These are phyloP conservation scores for Pampusana beccarii DNA, from an alignment of 2,113 vertebrate genomes.

Conservation along the genomic window DNA sequence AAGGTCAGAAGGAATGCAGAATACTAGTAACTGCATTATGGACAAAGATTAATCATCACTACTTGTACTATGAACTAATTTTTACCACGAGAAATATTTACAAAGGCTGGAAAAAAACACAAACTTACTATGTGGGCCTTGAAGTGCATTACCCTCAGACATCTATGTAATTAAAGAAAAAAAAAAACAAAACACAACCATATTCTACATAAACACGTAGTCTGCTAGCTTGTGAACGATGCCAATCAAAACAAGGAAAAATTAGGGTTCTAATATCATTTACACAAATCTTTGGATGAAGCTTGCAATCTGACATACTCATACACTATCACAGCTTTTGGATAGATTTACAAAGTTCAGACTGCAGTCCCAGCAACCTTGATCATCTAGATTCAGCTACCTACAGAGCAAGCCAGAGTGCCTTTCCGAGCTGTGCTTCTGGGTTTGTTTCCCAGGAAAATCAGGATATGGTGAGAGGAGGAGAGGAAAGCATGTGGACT, in stretches of 20 bases:
- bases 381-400: not conserved
- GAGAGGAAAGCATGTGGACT: not conserved
- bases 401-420: not conserved
- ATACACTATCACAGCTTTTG: not conserved
- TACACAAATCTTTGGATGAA: not conserved
- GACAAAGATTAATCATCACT: not conserved
- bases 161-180: not conserved
- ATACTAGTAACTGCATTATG: not conserved
- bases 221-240: not conserved
- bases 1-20: not conserved
- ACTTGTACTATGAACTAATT: not conserved
- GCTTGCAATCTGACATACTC: not conserved
- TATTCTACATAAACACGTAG: not conserved
- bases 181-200: not conserved
- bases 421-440: not conserved
- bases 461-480: not conserved
- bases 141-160: not conserved
- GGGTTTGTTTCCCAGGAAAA: not conserved
- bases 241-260: not conserved
- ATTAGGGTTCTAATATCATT: not conserved
- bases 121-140: not conserved
- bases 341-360: not conserved
- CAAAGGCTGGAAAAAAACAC: not conserved
- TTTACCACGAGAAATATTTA: not conserved
- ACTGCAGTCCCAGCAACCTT: not conserved